Evolutionary conservation across 2,888 invertebrate species (phyloP).

Genomic region (Amphipyra berbera): DNA sequence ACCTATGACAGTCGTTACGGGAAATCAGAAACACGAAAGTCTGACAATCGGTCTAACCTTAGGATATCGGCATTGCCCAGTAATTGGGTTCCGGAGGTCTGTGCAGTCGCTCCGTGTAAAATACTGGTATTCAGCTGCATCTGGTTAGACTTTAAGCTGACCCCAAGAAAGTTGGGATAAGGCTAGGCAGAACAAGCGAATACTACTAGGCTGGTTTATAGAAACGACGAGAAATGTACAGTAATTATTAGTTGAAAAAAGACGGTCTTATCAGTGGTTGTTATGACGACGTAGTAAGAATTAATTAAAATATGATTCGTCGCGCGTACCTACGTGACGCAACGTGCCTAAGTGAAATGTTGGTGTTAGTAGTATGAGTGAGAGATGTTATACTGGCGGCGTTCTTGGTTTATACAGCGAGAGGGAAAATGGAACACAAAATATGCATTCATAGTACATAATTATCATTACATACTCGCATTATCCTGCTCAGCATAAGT

Average conservation of each 20-base stretch:
- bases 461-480: constrained; percentile 2
- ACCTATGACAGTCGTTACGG: too few species aligned
- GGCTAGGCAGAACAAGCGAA: too few species aligned
- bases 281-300: constrained; percentile 8
- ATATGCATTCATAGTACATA: background rate
- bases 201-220: constrained; percentile 1
- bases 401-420: background rate
- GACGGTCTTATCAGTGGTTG: constrained; percentile 18
- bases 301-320: constrained; percentile 23
- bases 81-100: too few species aligned
- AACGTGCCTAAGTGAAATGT: background rate
- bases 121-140: too few species aligned
- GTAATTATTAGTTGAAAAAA: constrained; percentile 5
- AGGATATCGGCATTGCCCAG: too few species aligned
- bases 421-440: constrained; percentile 6
- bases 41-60: too few species aligned
- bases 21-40: too few species aligned
- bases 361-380: constrained; percentile 28
- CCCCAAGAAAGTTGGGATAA: too few species aligned
- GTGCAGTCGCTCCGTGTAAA: too few species aligned
- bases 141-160: too few species aligned
- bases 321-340: constrained; percentile 5
- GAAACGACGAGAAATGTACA: background rate
- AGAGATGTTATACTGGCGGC: constrained; percentile 38
- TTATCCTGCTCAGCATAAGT: constrained; percentile 10